These are phyloP conservation scores for Centroberyx gerrardi DNA, from an alignment of 2,797 vertebrate species.

Conservation along the genomic window DNA sequence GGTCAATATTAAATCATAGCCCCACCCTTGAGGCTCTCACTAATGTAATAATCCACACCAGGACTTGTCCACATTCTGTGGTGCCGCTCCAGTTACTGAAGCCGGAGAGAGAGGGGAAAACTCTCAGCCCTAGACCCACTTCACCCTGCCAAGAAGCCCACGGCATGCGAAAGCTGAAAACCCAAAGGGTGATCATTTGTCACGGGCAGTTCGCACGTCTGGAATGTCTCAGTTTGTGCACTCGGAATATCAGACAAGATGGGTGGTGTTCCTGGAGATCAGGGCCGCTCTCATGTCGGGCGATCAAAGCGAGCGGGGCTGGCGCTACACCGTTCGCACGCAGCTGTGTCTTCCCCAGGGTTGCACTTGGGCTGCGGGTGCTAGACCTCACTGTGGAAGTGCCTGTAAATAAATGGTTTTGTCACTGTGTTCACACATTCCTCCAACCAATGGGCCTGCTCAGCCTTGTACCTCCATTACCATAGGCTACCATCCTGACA, in stretches of 20 bases:
- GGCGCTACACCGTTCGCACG: constrained; percentile 69
- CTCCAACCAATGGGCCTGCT: constrained; percentile 55
- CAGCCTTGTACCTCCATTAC: constrained; percentile 36
- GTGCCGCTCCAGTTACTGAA: constrained; percentile 52
- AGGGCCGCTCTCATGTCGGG: constrained; percentile 51
- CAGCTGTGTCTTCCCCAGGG: constrained; percentile 71
- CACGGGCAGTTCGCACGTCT: constrained; percentile 68
- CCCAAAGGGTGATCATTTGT: constrained; percentile 74
- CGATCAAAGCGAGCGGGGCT: constrained; percentile 75
- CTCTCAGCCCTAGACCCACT: constrained; percentile 36
- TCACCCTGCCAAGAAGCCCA: constrained; percentile 60
- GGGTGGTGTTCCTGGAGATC: constrained; percentile 77
- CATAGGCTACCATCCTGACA: constrained; percentile 38
- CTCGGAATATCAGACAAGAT: constrained; percentile 84
- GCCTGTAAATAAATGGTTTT: constrained; percentile 85
- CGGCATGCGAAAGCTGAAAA: constrained; percentile 61
- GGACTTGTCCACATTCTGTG: constrained; percentile 60
- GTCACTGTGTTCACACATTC: constrained; percentile 84
- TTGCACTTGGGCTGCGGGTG: constrained; percentile 77
- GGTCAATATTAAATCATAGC: constrained; percentile 74
- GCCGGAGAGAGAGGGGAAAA: constrained; percentile 40
- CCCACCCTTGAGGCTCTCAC: constrained; percentile 60
- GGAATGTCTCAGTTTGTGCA: constrained; percentile 87
- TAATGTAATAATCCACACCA: constrained; percentile 71
- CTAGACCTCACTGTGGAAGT: constrained; percentile 79